A percentile compares a stretch with the other conserved stretches of the same genome.
phyloP scores from a whole-genome alignment of 2,888 invertebrate species.

The Tortricodes alternella region DNA sequence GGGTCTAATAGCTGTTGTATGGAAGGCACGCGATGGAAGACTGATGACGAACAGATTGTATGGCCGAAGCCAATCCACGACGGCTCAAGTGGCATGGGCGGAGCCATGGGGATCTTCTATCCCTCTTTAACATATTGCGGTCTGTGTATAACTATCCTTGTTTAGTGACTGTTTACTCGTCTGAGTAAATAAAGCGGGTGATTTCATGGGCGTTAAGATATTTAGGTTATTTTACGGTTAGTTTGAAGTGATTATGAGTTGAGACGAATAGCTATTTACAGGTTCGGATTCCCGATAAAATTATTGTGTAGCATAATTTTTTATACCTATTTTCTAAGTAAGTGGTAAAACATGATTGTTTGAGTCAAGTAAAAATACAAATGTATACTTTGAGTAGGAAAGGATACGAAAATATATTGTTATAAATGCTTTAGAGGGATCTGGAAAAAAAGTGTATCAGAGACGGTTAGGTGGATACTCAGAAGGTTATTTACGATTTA shows the following conservation, averaged over 20 bases:
- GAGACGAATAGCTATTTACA: constrained; percentile 16
- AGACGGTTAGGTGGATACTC: no score
- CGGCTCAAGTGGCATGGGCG: constrained; percentile 59
- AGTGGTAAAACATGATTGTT: no score
- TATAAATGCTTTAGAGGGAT: no score
- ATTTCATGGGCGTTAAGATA: constrained; percentile 65
- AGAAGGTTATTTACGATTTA: no score
- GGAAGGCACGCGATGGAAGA: constrained; percentile 66
- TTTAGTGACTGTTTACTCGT: constrained; percentile 58
- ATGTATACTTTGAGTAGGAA: no score
- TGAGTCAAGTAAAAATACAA: no score
- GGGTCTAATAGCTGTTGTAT: constrained; percentile 50
- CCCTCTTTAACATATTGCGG: constrained; percentile 39
- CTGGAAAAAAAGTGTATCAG: no score
- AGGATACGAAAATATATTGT: no score
- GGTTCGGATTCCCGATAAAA: neutral
- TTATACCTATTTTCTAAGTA: neutral
- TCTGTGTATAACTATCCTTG: constrained; percentile 40
- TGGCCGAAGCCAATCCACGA: constrained; percentile 67
- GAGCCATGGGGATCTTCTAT: constrained; percentile 48
- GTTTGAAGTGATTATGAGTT: constrained; percentile 59
- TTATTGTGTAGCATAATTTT: neutral
- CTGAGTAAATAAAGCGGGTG: constrained; percentile 71
- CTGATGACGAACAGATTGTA: constrained; percentile 69
- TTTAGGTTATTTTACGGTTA: constrained; percentile 54